Evolutionary conservation across 64 coral and sea anemone genomes (phyloP).

Genomic region (Catalaphyllia jardinei): DNA sequence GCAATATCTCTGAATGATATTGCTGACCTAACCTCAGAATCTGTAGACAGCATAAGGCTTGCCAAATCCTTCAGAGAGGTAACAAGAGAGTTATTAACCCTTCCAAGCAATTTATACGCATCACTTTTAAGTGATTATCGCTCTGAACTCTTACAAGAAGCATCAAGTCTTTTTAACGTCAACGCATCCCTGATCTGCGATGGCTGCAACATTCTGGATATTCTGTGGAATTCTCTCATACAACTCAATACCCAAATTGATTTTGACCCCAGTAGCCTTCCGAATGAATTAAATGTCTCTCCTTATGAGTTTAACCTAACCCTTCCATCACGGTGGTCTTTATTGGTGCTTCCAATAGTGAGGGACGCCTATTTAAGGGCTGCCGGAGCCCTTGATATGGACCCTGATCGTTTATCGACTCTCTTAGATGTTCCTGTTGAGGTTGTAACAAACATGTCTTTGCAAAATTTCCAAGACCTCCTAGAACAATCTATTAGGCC

Average conservation of each 20-base stretch:
- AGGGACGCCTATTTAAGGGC: constrained; percentile 14
- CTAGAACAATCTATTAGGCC: constrained; percentile 26
- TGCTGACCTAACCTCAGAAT: constrained; percentile 5
- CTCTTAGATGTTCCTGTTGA: constrained; percentile 18
- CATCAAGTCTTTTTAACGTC: constrained; percentile 39
- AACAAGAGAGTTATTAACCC: not conserved
- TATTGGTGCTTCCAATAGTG: constrained; percentile 38
- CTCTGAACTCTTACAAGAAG: not conserved
- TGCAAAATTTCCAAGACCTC: constrained; percentile 21
- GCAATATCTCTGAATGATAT: constrained; percentile 31
- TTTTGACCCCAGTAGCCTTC: constrained; percentile 22
- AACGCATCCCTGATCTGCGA: constrained; percentile 35
- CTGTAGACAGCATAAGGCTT: not conserved
- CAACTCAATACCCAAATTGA: constrained; percentile 1
- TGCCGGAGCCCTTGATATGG: constrained; percentile 11
- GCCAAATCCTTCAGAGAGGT: not conserved
- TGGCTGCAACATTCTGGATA: constrained; percentile 28
- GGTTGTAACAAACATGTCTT: constrained; percentile 46
- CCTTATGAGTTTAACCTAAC: constrained; percentile 41
- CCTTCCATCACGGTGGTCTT: constrained; percentile 50
- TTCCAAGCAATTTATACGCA: not conserved
- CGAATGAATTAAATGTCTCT: constrained; percentile 23
- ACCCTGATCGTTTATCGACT: constrained; percentile 40
- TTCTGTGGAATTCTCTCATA: constrained; percentile 42
- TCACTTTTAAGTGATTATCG: constrained; percentile 19